Percentiles rank a stretch among this genome's conserved stretches.
These are phyloP conservation scores for Podiceps cristatus DNA, from an alignment of 2,113 vertebrate species.

Conservation along the genomic window DNA sequence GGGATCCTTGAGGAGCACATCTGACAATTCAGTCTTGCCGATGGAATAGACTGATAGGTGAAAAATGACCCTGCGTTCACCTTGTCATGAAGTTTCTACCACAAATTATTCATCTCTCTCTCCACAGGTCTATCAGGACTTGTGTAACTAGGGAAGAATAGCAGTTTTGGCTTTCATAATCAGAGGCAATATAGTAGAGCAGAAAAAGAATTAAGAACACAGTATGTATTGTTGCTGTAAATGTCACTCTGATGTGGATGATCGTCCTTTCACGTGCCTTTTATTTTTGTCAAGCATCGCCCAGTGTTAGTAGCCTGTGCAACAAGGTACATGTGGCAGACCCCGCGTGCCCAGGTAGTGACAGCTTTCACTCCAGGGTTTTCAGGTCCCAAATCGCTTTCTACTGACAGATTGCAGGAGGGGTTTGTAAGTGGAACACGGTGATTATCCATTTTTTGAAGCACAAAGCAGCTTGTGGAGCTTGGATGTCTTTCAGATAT, in stretches of 20 bases:
- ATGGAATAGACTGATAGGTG: neutral
- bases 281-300: neutral
- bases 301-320: neutral
- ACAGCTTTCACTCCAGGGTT: neutral
- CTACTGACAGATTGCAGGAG: neutral
- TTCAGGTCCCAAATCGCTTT: neutral
- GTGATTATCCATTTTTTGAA: neutral
- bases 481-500: neutral
- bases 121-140: neutral
- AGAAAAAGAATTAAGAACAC: neutral
- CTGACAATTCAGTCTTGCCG: neutral
- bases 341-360: neutral
- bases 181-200: neutral
- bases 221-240: neutral
- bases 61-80: neutral
- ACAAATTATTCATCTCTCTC: accelerated
- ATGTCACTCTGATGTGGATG: neutral
- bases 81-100: neutral
- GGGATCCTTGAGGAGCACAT: neutral
- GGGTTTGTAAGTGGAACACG: neutral
- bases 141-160: neutral
- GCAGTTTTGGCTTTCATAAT: neutral
- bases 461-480: neutral
- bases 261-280: neutral
- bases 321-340: neutral